Evolutionary conservation across 2,113 vertebrate genomes (phyloP), one percentile per base, ranked within the genome.

Genomic region (Pardalotus punctatus): DNA sequence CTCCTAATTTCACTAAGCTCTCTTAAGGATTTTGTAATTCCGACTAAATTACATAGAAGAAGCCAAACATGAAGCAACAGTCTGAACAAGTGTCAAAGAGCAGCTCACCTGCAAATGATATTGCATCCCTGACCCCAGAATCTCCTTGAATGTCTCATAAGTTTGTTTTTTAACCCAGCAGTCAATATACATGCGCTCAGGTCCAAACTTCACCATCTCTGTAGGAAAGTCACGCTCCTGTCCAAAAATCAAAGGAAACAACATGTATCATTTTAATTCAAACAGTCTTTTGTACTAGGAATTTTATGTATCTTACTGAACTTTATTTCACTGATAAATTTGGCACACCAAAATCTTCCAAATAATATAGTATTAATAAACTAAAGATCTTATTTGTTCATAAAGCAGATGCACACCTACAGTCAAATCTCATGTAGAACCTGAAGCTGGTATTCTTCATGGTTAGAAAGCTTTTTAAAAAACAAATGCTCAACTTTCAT

Each of bases 121-220:
- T n/a, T 99, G 99, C 99, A 99, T 99, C 18, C 99, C 99, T 0
- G 99, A 99, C 35, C 99, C 99, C 78, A 99, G 98, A 36, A 99
- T 97, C 96, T 99, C 99, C 87, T 99, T 99, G 97, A 99, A 99
- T 9, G 98, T 97, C 40, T 99, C 98, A 0, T 99, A 99, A 0
- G 98, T 99, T 81, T 99, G 99, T 88, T 99, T 99, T 89, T 98
- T 99, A 84, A 99, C 98, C 99, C 99, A 99, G 97, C 98, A 99
- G 96, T 99, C 99, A 76, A 99, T 99, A 88, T 98, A 98, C 99
- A 99, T 99, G 64, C 99, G 98, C 94, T 99, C 99, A 2, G 99
- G 98, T 80, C 99, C 99, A 94, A 99, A 99, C 78, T 99, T 99
- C 64, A 99, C 99, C 17, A 98, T 99, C 98, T 99, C 99, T 2